phyloP scores from a whole-genome alignment of 2,113 vertebrate genomes.

The Coracopsis vasa region DNA sequence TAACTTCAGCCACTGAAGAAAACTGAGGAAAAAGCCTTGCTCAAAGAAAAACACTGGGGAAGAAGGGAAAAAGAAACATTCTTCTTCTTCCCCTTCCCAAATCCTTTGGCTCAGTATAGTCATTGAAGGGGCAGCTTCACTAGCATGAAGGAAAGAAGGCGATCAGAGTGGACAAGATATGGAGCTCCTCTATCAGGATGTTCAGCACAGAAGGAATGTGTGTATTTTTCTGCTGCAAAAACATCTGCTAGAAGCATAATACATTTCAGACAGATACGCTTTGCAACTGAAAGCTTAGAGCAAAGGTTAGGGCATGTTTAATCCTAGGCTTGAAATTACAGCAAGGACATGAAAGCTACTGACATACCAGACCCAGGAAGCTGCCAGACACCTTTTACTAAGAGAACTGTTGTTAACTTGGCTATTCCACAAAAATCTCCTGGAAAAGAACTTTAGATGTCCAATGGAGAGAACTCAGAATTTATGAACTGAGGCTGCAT shows the following conservation, averaged over 20 bases:
- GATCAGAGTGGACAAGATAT: not conserved
- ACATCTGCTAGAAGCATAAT: not conserved
- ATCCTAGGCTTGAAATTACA: not conserved
- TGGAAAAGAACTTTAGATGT: not conserved
- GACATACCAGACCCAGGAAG: not conserved
- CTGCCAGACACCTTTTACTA: not conserved
- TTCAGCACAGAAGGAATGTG: not conserved
- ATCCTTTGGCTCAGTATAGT: not conserved
- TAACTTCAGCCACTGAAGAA: not conserved
- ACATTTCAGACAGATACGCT: not conserved
- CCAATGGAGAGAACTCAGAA: not conserved
- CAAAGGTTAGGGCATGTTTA: not conserved
- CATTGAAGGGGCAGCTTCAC: not conserved
- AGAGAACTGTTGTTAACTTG: not conserved
- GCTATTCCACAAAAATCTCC: not conserved
- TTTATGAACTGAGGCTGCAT: not conserved
- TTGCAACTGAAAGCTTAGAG: not conserved
- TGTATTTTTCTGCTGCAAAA: not conserved
- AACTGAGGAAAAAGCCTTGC: not conserved
- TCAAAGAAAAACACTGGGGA: not conserved
- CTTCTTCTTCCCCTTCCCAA: not conserved
- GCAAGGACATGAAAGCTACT: not conserved
- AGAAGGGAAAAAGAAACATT: conserved; percentile 18
- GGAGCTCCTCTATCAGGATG: not conserved
- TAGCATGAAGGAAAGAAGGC: not conserved